These are phyloP conservation scores for Cephus rjabovi DNA, from an alignment of 2,888 invertebrate species.

Conservation along the genomic window DNA sequence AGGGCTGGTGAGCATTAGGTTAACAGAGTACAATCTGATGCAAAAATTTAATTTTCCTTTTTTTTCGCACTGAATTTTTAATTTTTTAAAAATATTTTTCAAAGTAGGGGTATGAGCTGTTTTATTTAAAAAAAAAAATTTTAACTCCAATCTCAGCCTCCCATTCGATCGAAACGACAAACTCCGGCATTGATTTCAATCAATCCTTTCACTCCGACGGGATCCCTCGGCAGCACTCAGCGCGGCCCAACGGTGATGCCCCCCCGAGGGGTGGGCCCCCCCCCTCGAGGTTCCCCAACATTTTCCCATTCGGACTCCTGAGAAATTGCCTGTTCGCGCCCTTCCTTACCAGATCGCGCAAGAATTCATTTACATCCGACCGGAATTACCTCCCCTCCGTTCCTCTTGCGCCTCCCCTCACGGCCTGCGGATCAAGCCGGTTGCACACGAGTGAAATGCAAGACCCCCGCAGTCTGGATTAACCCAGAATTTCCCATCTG, in stretches of 20 bases:
- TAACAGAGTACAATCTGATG: too few relatives aligned
- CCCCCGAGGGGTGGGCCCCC: neutral
- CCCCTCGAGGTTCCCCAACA: constrained; percentile 10
- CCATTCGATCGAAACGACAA: neutral
- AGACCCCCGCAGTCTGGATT: too few relatives aligned
- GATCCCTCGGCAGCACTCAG: constrained; percentile 6
- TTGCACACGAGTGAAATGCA: too few relatives aligned
- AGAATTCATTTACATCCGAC: constrained; percentile 50
- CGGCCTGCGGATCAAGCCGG: too few relatives aligned
- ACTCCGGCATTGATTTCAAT: constrained; percentile 50
- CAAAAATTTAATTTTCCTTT: too few relatives aligned
- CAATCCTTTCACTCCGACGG: constrained; percentile 42
- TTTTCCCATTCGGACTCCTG: constrained; percentile 31
- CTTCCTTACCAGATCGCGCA: constrained; percentile 13
- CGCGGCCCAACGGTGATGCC: neutral
- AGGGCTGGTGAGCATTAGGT: too few relatives aligned
- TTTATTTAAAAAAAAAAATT: too few relatives aligned
- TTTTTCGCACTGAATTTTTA: too few relatives aligned
- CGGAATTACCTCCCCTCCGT: constrained; percentile 35
- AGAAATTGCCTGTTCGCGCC: constrained; percentile 39
- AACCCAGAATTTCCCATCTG: too few relatives aligned
- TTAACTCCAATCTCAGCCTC: too few relatives aligned
- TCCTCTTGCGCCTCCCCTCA: neutral
- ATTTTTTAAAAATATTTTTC: too few relatives aligned
- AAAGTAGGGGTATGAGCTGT: too few relatives aligned